Conservation (phyloP, 2,888 invertebrate genomes). For the Pollenia labialis region DNA sequence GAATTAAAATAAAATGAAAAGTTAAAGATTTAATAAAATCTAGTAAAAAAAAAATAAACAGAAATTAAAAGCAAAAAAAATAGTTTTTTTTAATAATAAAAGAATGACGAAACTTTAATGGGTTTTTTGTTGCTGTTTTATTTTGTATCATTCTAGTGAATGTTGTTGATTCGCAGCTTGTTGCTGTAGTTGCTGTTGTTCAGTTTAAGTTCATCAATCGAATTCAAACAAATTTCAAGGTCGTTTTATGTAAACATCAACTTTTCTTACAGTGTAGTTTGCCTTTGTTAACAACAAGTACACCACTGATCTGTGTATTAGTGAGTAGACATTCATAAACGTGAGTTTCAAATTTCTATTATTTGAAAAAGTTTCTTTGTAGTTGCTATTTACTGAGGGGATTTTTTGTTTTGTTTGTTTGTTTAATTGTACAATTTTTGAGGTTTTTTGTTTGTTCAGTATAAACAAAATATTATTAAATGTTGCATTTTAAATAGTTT, state of each 20-base stretch:
- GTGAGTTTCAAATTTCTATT: conserved; percentile 53
- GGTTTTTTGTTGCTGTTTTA: not conserved
- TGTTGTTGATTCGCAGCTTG: not conserved
- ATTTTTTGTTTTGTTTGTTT: too few species aligned
- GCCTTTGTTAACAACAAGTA: not conserved
- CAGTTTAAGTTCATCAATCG: conserved; percentile 31
- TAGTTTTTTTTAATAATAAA: too few species aligned
- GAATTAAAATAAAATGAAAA: conserved; percentile 1
- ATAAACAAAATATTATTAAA: conserved; percentile 9
- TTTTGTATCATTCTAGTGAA: not conserved
- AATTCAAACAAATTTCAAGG: conserved; percentile 38
- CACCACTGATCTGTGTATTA: not conserved
- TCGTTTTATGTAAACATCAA: not conserved
- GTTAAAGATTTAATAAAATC: too few species aligned
- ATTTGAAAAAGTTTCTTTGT: conserved; percentile 1
- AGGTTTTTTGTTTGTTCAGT: not conserved
- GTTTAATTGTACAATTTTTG: too few species aligned
- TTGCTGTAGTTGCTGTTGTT: conserved; percentile 13
- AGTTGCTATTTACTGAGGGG: too few species aligned
- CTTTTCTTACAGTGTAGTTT: conserved; percentile 41
- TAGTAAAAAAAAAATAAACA: too few species aligned
- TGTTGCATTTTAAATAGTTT: conserved; percentile 5
- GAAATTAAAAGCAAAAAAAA: too few species aligned
- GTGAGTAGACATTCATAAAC: conserved; percentile 31
- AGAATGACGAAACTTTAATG: too few species aligned